These are phyloP conservation scores for Sebastiscus tertius DNA, from an alignment of 2,797 vertebrate genomes.

Conservation along the genomic window DNA sequence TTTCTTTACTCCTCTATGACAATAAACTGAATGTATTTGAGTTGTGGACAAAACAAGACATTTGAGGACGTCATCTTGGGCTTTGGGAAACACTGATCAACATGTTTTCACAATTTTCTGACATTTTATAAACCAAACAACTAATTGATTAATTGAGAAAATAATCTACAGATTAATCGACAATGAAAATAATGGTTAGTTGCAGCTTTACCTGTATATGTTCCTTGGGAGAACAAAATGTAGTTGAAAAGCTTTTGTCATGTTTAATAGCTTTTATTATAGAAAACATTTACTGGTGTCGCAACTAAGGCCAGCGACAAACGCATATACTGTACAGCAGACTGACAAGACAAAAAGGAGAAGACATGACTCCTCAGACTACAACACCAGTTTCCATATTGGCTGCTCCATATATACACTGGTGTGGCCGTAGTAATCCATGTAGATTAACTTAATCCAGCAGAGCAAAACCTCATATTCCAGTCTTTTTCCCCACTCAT, in stretches of 20 bases:
- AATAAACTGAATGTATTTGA: no score
- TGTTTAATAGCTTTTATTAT: conserved; percentile 46
- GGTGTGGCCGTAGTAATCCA: background rate
- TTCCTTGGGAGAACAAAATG: background rate
- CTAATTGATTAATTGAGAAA: no score
- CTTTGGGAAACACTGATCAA: fast-evolving
- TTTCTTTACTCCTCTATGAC: no score
- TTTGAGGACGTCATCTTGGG: no score
- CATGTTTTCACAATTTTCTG: no score
- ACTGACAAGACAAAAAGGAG: conserved; percentile 6
- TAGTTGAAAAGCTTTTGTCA: background rate
- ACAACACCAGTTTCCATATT: background rate
- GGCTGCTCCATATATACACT: background rate
- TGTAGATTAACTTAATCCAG: background rate
- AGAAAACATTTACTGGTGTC: background rate
- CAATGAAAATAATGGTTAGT: no score
- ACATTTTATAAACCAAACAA: no score
- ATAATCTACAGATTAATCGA: no score
- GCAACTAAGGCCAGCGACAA: background rate
- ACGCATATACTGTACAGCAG: background rate
- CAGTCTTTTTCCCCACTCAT: background rate
- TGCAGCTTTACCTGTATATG: no score
- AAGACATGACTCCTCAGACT: background rate
- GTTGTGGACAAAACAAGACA: no score
- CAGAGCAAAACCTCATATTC: background rate